A percentile compares a stretch with the other conserved stretches of the same genome.
Evolutionary conservation across 2,113 vertebrate genomes (phyloP).

Genomic region (Nibea albiflora): DNA sequence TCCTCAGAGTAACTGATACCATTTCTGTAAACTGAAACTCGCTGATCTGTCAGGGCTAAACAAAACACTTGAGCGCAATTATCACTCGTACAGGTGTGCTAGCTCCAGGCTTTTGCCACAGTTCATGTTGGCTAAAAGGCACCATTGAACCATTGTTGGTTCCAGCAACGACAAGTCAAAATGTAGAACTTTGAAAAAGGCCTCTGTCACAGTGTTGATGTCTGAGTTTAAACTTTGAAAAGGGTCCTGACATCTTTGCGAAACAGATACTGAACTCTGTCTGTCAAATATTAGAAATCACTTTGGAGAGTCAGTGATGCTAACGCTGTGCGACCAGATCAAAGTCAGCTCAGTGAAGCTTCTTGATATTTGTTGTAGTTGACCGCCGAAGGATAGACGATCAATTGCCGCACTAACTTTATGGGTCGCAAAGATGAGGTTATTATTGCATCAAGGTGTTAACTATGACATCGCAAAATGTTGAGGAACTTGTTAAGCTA

Average conservation of each 20-base stretch:
- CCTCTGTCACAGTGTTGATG: not conserved
- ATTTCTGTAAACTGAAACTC: not conserved
- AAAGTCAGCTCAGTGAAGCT: not conserved
- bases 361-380: not conserved
- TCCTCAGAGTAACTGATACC: not conserved
- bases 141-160: not conserved
- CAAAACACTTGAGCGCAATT: not conserved
- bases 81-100: not conserved
- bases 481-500: not conserved
- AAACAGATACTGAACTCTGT: constrained; percentile 40
- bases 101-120: not conserved
- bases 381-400: not conserved
- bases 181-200: constrained; percentile 35
- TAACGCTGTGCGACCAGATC: not conserved
- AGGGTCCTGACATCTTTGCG: constrained; percentile 3
- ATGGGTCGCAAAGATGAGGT: not conserved
- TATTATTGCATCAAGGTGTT: not conserved
- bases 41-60: not conserved
- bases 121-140: not conserved
- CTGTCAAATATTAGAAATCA: constrained; percentile 35
- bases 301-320: constrained; percentile 13
- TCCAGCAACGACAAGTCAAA: constrained; percentile 18
- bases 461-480: constrained; percentile 4
- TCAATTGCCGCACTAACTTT: not conserved
- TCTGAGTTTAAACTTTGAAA: not conserved